These are phyloP conservation scores for Anseranas semipalmata DNA, from an alignment of 2,113 vertebrate genomes.

Conservation along the genomic window DNA sequence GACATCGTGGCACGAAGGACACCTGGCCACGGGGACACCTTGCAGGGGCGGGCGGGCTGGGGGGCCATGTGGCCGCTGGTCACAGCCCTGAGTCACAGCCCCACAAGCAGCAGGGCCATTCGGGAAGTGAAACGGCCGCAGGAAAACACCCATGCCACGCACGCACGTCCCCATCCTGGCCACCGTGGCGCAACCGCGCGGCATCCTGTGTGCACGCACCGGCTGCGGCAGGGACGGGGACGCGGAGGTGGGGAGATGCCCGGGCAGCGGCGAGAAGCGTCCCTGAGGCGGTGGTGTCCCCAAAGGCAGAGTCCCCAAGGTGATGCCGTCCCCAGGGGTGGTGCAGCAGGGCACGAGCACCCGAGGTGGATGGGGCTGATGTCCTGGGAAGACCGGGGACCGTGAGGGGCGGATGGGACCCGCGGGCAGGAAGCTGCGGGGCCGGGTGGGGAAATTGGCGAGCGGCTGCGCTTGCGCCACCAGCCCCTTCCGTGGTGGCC, in stretches of 20 bases:
- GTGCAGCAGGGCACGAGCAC: too few species aligned
- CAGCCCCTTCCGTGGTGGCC: rapidly evolving
- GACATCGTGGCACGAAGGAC: not conserved
- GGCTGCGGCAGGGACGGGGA: not conserved
- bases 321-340: not conserved
- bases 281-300: not conserved
- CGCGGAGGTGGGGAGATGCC: not conserved
- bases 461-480: not conserved
- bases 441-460: not conserved
- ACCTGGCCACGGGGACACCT: too few species aligned
- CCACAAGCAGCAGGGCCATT: not conserved
- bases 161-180: not conserved
- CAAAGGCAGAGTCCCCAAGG: not conserved
- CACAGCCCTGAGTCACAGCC: not conserved
- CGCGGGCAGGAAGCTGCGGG: not conserved
- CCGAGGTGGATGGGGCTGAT: too few species aligned
- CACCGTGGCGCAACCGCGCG: not conserved
- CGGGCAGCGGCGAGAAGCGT: not conserved
- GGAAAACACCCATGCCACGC: not conserved
- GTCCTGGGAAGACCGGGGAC: not conserved
- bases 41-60: not conserved
- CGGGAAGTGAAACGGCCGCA: not conserved
- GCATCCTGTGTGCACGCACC: not conserved
- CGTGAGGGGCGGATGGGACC: not conserved
- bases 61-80: too few species aligned